Conservation (phyloP, 2,113 vertebrate species). For the Choloepus hoffmanni region DNA sequence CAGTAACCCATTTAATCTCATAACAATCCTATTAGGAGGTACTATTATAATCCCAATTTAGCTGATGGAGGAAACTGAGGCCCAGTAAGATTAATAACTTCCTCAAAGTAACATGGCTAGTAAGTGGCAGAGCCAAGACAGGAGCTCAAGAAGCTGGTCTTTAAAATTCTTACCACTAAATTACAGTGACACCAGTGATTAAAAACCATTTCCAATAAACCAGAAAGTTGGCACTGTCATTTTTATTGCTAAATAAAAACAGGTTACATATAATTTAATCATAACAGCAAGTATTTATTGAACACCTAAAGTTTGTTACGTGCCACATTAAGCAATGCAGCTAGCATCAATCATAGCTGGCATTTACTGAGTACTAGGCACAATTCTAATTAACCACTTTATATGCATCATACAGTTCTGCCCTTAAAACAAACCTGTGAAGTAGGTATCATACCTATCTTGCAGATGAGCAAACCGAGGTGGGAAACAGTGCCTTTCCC, state of each 20-base stretch:
- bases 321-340: not conserved
- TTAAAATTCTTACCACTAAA: conserved; percentile 11
- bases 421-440: no score
- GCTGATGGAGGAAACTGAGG: not conserved
- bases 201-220: not conserved
- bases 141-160: not conserved
- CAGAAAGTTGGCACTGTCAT: not conserved
- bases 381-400: not conserved
- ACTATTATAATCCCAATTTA: not conserved
- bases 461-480: not conserved
- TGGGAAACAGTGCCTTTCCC: not conserved
- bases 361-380: not conserved
- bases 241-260: conserved; percentile 2
- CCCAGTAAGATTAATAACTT: not conserved
- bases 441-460: not conserved
- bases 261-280: conserved; percentile 1
- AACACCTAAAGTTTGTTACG: not conserved
- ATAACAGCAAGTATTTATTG: not conserved
- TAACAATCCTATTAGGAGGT: not conserved
- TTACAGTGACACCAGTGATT: not conserved
- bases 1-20: not conserved
- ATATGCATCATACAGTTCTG: not conserved
- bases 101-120: not conserved
- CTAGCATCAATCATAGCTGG: not conserved
- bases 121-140: not conserved